Conservation (phyloP, 2,113 vertebrate genomes). For the Rhineura floridana region DNA sequence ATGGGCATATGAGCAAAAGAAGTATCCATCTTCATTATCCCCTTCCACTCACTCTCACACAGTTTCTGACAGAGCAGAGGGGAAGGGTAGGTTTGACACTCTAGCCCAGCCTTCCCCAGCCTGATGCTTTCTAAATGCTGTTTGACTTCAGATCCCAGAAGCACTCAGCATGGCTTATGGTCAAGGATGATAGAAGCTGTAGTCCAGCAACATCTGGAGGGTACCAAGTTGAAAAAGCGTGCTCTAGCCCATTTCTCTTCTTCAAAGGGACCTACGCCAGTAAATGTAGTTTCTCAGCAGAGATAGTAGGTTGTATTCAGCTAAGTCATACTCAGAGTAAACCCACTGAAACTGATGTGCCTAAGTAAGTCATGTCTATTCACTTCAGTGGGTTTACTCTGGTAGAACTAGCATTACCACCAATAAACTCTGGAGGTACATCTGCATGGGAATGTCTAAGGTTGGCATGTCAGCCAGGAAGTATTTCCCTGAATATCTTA, state of each 20-base stretch:
- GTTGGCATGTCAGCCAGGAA: not conserved
- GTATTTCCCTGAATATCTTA: not conserved
- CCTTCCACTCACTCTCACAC: not conserved
- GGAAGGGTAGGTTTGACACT: not conserved
- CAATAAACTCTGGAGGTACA: not conserved
- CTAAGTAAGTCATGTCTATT: too few relatives aligned
- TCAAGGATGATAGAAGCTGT: too few relatives aligned
- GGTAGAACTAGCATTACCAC: too few relatives aligned
- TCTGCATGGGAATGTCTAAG: not conserved
- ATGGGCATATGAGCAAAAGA: not conserved
- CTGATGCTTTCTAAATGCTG: too few relatives aligned
- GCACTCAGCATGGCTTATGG: too few relatives aligned
- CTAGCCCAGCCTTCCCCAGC: not conserved
- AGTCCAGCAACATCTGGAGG: too few relatives aligned
- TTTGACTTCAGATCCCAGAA: too few relatives aligned
- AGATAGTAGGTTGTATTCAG: too few relatives aligned
- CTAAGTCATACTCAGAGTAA: too few relatives aligned
- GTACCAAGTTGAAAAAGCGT: too few relatives aligned
- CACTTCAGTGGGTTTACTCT: too few relatives aligned
- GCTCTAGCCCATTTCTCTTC: not conserved
- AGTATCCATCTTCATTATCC: not conserved
- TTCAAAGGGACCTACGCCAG: not conserved
- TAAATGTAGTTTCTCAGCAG: not conserved
- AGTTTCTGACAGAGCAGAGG: not conserved
- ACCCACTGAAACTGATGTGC: too few relatives aligned